Evolutionary conservation across 2,797 vertebrate species (phyloP).

Genomic region (Smutsia gigantea): DNA sequence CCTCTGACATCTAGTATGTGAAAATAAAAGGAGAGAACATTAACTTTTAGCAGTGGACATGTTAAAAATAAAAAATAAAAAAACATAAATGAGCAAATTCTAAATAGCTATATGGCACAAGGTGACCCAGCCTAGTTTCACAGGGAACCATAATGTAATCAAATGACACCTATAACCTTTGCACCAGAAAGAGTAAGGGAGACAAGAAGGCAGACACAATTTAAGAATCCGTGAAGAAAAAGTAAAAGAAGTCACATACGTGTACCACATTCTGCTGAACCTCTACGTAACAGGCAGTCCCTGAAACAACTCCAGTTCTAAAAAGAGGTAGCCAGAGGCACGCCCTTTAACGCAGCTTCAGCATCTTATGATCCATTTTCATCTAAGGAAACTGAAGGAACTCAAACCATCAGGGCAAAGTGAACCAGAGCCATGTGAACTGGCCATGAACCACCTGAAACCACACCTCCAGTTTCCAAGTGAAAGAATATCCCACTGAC

Average conservation of each 20-base stretch:
- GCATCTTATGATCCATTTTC: conserved; percentile 49
- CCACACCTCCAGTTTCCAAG: conserved; percentile 62
- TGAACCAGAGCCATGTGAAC: conserved; percentile 58
- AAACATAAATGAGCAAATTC: conserved; percentile 77
- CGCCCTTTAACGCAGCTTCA: conserved; percentile 65
- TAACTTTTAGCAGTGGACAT: conserved; percentile 85
- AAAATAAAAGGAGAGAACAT: conserved; percentile 86
- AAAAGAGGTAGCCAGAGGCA: conserved; percentile 44
- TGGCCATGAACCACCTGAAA: conserved; percentile 38
- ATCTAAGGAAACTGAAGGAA: conserved; percentile 42
- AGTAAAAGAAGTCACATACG: conserved; percentile 76
- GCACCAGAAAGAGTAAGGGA: conserved; percentile 75
- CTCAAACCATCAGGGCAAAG: conserved; percentile 19
- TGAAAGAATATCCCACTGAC: conserved; percentile 60
- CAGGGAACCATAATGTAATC: conserved; percentile 85
- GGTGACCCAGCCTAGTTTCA: conserved; percentile 85
- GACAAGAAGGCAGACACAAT: conserved; percentile 81
- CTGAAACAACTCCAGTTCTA: conserved; percentile 48
- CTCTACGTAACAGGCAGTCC: conserved; percentile 43
- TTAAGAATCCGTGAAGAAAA: conserved; percentile 82
- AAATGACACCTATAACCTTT: conserved; percentile 87
- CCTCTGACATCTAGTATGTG: conserved; percentile 84
- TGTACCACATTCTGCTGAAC: conserved; percentile 57
- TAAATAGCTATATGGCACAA: conserved; percentile 82
- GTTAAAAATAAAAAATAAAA: conserved; percentile 66